Conservation (phyloP, 2,797 vertebrate species). For the Odontamblyopus rebecca region DNA sequence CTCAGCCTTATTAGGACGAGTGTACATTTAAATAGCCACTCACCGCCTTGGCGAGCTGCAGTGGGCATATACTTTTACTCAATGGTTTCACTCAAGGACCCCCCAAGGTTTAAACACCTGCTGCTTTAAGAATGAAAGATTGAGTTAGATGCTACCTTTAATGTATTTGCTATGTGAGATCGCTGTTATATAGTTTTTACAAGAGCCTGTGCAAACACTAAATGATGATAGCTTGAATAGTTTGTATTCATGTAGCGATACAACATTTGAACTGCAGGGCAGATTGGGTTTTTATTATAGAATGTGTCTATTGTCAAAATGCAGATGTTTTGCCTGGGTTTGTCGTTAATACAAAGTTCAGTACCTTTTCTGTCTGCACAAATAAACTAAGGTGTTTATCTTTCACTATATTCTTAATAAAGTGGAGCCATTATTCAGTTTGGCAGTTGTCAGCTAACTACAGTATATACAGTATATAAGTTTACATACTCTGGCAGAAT, state of each 20-base stretch:
- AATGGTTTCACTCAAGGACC: slow-evolving; percentile 5
- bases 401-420: no score
- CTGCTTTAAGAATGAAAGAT: slow-evolving; percentile 15
- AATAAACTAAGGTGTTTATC: neutral
- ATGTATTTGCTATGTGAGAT: neutral
- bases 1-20: slow-evolving; percentile 42
- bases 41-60: slow-evolving; percentile 1
- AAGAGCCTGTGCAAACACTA: neutral
- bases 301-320: neutral
- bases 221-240: neutral
- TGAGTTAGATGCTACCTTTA: neutral
- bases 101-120: slow-evolving; percentile 24
- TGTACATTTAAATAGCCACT: slow-evolving; percentile 46
- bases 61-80: neutral
- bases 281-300: neutral
- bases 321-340: no score
- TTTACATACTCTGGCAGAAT: no score
- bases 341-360: neutral
- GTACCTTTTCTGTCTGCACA: neutral
- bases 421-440: neutral
- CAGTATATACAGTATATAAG: no score
- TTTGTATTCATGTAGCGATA: neutral
- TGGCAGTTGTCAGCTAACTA: neutral
- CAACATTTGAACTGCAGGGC: neutral
- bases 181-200: neutral